These are phyloP conservation scores for Anticlea derivata DNA, from an alignment of 2,888 invertebrate genomes.

Conservation along the genomic window DNA sequence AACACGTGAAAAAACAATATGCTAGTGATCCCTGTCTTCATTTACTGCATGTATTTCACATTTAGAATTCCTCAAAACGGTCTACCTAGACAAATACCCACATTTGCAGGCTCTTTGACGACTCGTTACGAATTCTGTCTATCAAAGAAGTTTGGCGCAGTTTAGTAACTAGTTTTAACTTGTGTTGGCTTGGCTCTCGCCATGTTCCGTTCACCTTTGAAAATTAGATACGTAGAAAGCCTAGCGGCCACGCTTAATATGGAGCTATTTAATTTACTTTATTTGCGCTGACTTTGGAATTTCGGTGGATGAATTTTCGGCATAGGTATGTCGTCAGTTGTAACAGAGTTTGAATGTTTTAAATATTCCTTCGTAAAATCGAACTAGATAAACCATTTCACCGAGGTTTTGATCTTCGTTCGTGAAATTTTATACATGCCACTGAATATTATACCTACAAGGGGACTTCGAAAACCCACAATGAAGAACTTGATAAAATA, in stretches of 20 bases:
- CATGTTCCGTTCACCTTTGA: constrained; percentile 32
- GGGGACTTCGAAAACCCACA: too few relatives aligned
- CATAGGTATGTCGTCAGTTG: too few relatives aligned
- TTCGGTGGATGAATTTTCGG: not conserved
- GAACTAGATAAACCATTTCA: too few relatives aligned
- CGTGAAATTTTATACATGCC: too few relatives aligned
- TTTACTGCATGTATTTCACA: not conserved
- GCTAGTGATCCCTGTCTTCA: too few relatives aligned
- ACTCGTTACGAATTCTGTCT: constrained; percentile 41
- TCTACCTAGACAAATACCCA: constrained; percentile 10
- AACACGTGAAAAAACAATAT: too few relatives aligned
- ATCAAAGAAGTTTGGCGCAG: constrained; percentile 41
- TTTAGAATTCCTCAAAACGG: not conserved
- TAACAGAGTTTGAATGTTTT: too few relatives aligned
- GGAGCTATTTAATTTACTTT: constrained; percentile 20
- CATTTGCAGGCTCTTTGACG: constrained; percentile 31
- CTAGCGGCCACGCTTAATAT: constrained; percentile 28
- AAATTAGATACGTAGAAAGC: constrained; percentile 36
- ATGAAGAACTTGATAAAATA: constrained; percentile 22
- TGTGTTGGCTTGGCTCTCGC: constrained; percentile 20
- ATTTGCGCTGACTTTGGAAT: constrained; percentile 16
- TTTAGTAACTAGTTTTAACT: constrained; percentile 39
- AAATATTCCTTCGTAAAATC: too few relatives aligned
- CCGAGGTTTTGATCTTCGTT: too few relatives aligned
- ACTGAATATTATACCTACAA: too few relatives aligned